Percentiles rank a stretch among this genome's conserved stretches.
Evolutionary conservation across 2,113 vertebrate genomes (phyloP).

Genomic region (Spizaetus ornatus): DNA sequence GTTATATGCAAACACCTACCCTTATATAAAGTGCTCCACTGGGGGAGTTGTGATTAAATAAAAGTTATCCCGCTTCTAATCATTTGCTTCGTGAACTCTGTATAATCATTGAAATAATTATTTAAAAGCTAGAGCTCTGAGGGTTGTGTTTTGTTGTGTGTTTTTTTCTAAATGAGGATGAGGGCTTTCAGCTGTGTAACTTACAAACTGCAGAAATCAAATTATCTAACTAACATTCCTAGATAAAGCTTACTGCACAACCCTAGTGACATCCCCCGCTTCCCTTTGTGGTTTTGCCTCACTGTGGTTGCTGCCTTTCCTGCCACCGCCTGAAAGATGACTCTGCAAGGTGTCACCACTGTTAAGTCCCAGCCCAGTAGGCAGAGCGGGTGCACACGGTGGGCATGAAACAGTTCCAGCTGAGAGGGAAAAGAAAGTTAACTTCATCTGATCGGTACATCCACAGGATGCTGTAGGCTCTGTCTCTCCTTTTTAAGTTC

Average conservation of each 20-base stretch:
- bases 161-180: neutral
- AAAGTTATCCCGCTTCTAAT: neutral
- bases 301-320: neutral
- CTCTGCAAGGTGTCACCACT: neutral
- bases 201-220: neutral
- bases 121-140: neutral
- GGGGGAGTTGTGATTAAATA: neutral
- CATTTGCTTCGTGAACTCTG: neutral
- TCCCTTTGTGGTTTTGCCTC: neutral
- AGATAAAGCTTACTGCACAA: neutral
- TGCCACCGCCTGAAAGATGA: neutral
- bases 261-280: neutral
- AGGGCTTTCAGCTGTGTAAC: neutral
- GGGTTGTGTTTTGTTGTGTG: fast-evolving
- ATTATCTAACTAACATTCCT: neutral
- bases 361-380: neutral
- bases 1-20: neutral
- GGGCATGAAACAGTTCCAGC: neutral
- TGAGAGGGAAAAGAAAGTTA: neutral
- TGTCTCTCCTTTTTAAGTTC: neutral
- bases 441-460: neutral
- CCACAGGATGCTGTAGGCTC: neutral
- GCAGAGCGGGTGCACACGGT: neutral
- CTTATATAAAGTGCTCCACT: neutral
- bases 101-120: neutral